Percentiles rank a stretch among this genome's conserved stretches.
phyloP scores from a whole-genome alignment of 2,113 vertebrate species.

The Apaloderma vittatum region DNA sequence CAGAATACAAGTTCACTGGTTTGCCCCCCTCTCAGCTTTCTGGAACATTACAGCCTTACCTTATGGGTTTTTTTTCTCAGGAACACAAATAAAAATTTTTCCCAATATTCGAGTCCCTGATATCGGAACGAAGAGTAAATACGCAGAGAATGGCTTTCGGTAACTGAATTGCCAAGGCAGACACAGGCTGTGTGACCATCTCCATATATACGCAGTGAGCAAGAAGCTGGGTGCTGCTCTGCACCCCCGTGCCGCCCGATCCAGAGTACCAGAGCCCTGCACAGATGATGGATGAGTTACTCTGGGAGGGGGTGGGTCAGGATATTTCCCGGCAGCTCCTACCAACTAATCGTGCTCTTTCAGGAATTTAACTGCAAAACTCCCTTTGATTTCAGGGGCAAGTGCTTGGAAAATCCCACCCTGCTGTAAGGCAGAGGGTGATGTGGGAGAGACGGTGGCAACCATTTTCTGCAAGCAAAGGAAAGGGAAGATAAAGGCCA shows the following conservation, averaged over 20 bases:
- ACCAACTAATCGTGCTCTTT: background rate
- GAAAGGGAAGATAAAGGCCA: background rate
- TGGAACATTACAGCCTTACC: background rate
- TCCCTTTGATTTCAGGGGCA: background rate
- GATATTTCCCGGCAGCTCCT: background rate
- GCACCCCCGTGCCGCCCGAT: rapidly evolving
- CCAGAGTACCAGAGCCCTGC: background rate
- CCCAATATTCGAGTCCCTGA: background rate
- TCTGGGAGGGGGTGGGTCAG: background rate
- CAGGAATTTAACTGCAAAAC: background rate
- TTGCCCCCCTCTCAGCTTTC: background rate
- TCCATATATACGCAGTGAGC: background rate
- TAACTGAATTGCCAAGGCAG: background rate
- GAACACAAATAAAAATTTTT: background rate
- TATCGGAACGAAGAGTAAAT: background rate
- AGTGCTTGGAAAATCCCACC: background rate
- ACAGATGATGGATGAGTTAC: background rate
- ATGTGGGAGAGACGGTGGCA: background rate
- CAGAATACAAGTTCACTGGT: background rate
- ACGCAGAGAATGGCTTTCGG: background rate
- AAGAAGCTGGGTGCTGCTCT: background rate
- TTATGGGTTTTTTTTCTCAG: background rate
- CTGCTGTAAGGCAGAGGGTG: background rate
- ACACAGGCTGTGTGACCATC: background rate
- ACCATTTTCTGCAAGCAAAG: background rate